These are phyloP conservation scores for Rhaphigaster nebulosa DNA, from an alignment of 2,888 invertebrate species.

Conservation along the genomic window DNA sequence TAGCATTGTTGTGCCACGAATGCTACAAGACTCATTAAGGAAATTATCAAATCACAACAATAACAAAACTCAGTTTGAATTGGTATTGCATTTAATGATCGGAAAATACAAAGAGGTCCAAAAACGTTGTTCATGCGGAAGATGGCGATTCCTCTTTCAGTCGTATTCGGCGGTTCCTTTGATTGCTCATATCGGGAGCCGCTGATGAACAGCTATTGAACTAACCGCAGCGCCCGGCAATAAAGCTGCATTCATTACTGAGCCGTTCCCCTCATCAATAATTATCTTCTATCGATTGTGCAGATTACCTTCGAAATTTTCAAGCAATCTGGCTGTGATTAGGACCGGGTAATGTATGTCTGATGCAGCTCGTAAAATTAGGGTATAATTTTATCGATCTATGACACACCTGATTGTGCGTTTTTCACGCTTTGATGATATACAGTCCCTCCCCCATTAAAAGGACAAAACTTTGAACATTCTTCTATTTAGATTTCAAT, in stretches of 20 bases:
- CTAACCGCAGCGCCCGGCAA: neutral
- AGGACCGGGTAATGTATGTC: neutral
- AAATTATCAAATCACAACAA: too few species aligned
- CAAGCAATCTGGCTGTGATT: neutral
- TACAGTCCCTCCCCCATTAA: too few species aligned
- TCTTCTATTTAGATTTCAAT: too few species aligned
- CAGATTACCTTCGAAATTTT: slow-evolving; percentile 11
- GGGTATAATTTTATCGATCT: too few species aligned
- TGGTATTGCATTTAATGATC: too few species aligned
- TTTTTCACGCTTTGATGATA: neutral
- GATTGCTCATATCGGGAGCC: neutral
- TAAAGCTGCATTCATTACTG: neutral
- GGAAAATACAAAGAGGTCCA: too few species aligned
- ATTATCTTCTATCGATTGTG: neutral
- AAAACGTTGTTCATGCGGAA: too few species aligned
- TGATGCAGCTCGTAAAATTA: neutral
- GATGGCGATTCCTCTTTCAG: neutral
- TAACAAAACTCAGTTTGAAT: too few species aligned
- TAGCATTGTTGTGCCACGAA: too few species aligned
- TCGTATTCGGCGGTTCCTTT: neutral
- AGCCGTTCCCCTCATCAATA: neutral
- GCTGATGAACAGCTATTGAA: neutral
- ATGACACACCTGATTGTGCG: neutral
- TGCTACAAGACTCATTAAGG: too few species aligned
- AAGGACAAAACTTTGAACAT: too few species aligned